A percentile compares a stretch with the other conserved stretches of the same genome.
phyloP scores from a whole-genome alignment of 2,888 invertebrate species.

The Horisme vitalbata region DNA sequence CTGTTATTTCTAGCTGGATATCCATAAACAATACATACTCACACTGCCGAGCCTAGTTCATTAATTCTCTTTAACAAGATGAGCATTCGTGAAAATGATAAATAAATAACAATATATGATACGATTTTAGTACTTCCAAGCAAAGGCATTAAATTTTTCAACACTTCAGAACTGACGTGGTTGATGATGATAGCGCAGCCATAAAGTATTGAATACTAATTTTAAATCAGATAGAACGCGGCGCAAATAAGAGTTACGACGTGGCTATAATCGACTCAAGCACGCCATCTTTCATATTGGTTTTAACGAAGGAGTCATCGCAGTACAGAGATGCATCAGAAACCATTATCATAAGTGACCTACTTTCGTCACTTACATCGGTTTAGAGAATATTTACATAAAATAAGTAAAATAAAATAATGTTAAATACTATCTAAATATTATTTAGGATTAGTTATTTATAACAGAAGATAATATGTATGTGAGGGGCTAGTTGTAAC shows the following conservation, averaged over 20 bases:
- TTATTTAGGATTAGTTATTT: background rate
- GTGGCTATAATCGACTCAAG: slow-evolving; percentile 47
- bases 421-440: background rate
- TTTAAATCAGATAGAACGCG: slow-evolving; percentile 49
- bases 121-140: slow-evolving; percentile 30
- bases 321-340: background rate
- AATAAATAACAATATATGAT: slow-evolving; percentile 31
- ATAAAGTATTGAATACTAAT: slow-evolving; percentile 48
- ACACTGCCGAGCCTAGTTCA: slow-evolving; percentile 15
- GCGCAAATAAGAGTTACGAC: slow-evolving; percentile 49
- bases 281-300: slow-evolving; percentile 49
- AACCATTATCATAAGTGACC: background rate
- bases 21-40: slow-evolving; percentile 16
- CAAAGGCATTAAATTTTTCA: slow-evolving; percentile 36
- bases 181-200: slow-evolving; percentile 37
- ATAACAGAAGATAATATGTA: background rate
- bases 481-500: too few species aligned
- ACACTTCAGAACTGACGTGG: slow-evolving; percentile 37
- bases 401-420: too few species aligned
- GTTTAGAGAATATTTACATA: too few species aligned
- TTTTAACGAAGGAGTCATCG: slow-evolving; percentile 40
- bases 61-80: slow-evolving; percentile 23
- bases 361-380: too few species aligned
- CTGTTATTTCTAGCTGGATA: slow-evolving; percentile 3
- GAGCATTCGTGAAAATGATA: slow-evolving; percentile 21